Percentiles rank a stretch among this genome's conserved stretches.
Evolutionary conservation across 2,888 invertebrate genomes (phyloP).

Genomic region (Napeogenes sylphis): DNA sequence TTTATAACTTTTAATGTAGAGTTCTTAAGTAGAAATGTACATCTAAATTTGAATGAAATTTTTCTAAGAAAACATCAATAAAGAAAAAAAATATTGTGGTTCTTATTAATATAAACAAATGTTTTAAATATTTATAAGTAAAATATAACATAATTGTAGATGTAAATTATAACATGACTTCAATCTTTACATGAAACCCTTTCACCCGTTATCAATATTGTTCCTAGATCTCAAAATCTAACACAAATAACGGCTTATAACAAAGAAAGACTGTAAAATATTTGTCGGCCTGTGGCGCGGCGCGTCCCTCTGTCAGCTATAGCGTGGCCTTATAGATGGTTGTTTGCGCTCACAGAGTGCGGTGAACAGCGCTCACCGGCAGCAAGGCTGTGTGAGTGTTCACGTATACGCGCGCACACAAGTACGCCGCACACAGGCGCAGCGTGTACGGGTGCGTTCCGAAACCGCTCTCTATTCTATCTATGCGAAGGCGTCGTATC

Average conservation of each 20-base stretch:
- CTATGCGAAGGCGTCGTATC: conserved; percentile 78
- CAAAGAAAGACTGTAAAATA: conserved; percentile 23
- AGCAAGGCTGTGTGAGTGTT: conserved; percentile 60
- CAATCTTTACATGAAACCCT: neutral
- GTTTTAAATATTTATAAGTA: neutral
- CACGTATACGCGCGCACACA: conserved; percentile 48
- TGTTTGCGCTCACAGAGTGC: conserved; percentile 79
- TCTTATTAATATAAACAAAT: too few relatives aligned
- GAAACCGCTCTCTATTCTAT: conserved; percentile 79
- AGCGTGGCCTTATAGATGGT: conserved; percentile 79
- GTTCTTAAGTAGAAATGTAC: too few relatives aligned
- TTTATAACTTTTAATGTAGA: too few relatives aligned
- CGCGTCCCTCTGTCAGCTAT: conserved; percentile 74
- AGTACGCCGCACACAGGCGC: conserved; percentile 41
- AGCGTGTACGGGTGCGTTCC: conserved; percentile 72
- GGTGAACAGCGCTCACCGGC: conserved; percentile 79
- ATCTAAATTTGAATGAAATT: too few relatives aligned
- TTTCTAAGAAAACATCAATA: too few relatives aligned
- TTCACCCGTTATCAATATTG: neutral
- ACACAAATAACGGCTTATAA: conserved; percentile 11
- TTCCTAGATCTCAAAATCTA: neutral
- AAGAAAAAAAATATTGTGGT: too few relatives aligned
- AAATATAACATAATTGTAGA: neutral
- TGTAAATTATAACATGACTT: neutral
- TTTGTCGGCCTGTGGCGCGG: conserved; percentile 60